Percentiles rank a stretch among this genome's conserved stretches.
Conservation (phyloP, 2,888 invertebrate genomes). For the Lasioglossum calceatum region DNA sequence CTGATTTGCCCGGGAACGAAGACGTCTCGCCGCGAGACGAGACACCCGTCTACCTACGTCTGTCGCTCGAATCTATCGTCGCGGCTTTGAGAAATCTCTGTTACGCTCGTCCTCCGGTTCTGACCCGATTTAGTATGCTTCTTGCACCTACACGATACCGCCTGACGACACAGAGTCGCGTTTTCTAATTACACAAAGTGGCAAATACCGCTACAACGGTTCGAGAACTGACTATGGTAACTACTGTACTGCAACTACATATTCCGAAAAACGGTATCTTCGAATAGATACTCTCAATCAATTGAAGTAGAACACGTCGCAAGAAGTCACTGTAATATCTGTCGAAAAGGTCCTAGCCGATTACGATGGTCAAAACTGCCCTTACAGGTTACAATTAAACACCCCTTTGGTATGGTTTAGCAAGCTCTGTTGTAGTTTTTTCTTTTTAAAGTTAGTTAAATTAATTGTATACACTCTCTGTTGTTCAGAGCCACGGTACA, state of each 20-base stretch:
- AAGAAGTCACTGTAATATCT: neutral
- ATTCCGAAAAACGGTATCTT: neutral
- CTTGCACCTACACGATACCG: neutral
- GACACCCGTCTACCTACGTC: slow-evolving; percentile 7
- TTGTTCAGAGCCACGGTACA: too few relatives aligned
- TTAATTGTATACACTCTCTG: too few relatives aligned
- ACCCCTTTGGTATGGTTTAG: neutral
- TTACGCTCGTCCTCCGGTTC: neutral
- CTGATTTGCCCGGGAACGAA: slow-evolving; percentile 30
- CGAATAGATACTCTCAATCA: neutral
- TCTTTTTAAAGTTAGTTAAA: too few relatives aligned
- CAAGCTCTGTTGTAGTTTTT: neutral
- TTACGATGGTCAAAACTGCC: too few relatives aligned
- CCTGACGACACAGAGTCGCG: neutral
- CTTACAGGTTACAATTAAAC: too few relatives aligned
- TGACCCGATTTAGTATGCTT: slow-evolving; percentile 3
- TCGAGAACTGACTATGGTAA: neutral
- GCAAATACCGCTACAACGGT: neutral
- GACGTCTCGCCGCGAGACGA: slow-evolving; percentile 11
- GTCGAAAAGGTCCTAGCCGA: neutral
- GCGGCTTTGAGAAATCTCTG: slow-evolving; percentile 15
- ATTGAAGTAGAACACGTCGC: neutral
- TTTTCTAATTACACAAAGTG: neutral
- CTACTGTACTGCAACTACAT: neutral
- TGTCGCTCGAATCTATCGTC: slow-evolving; percentile 15